Conservation (phyloP, 2,797 vertebrate species). For the Sternarchorhynchus goeldii region DNA sequence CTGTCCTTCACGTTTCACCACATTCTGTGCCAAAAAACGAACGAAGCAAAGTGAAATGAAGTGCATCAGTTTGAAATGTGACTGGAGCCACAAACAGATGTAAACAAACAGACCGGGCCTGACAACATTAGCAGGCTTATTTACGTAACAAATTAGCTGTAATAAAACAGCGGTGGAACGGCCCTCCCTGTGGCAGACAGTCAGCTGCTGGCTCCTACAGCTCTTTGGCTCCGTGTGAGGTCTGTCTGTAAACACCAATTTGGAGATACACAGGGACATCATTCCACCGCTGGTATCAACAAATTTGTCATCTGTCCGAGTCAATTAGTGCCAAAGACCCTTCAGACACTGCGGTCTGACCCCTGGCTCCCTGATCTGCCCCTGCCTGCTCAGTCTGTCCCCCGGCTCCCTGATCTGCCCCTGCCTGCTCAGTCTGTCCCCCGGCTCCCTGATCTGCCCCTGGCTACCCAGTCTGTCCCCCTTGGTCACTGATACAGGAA, state of each 20-base stretch:
- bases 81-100: constrained; percentile 77
- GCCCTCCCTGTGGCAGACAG: constrained; percentile 76
- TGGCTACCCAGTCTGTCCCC: no score
- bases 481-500: constrained; percentile 17
- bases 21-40: constrained; percentile 38
- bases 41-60: constrained; percentile 51
- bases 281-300: constrained; percentile 89
- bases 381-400: no score
- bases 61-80: constrained; percentile 52
- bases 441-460: no score
- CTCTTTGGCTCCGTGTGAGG: constrained; percentile 93
- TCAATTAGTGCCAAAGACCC: constrained; percentile 82
- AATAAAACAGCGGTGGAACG: constrained; percentile 87
- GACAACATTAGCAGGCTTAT: constrained; percentile 83
- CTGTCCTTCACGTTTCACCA: constrained; percentile 61
- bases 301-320: constrained; percentile 90
- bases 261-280: constrained; percentile 92
- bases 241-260: constrained; percentile 93
- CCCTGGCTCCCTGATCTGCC: not conserved
- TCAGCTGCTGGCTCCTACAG: constrained; percentile 79
- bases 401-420: no score
- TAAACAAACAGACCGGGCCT: constrained; percentile 84
- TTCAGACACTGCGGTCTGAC: constrained; percentile 57
- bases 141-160: constrained; percentile 91
- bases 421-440: no score